A percentile compares a stretch with the other conserved stretches of the same genome.
These are phyloP conservation scores for Acropternis orthonyx DNA, from an alignment of 2,797 vertebrate genomes.

Conservation along the genomic window DNA sequence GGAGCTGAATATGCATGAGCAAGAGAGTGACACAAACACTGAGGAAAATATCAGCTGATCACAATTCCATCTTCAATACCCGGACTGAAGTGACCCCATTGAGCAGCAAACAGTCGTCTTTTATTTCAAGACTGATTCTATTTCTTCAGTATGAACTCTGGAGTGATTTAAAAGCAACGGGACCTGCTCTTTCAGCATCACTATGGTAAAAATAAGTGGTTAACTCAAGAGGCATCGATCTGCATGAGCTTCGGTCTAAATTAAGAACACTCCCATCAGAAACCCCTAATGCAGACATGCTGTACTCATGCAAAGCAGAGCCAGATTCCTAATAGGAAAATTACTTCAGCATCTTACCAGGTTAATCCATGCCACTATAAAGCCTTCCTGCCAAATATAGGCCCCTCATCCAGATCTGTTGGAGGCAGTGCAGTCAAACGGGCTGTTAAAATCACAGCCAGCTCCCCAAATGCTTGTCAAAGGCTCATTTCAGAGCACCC, in stretches of 20 bases:
- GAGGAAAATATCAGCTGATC: not conserved
- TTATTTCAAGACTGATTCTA: not conserved
- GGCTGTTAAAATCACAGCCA: slow-evolving; percentile 38
- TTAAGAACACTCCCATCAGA: slow-evolving; percentile 44
- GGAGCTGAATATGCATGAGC: not conserved
- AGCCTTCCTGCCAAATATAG: slow-evolving; percentile 12
- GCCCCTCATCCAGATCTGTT: not conserved
- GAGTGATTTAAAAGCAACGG: not conserved
- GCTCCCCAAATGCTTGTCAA: not conserved
- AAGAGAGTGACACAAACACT: not conserved
- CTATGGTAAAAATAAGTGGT: not conserved
- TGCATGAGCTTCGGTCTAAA: slow-evolving; percentile 26
- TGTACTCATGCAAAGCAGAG: not conserved
- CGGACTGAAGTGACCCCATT: not conserved
- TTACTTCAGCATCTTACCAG: slow-evolving; percentile 36
- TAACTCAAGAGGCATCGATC: slow-evolving; percentile 1
- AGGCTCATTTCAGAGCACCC: not conserved
- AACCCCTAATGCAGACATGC: slow-evolving; percentile 1
- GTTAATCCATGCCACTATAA: slow-evolving; percentile 32
- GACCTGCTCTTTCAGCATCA: not conserved
- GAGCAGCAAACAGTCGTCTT: not conserved
- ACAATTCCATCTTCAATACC: not conserved
- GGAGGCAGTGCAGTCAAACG: not conserved
- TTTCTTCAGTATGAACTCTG: not conserved
- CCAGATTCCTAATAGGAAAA: slow-evolving; percentile 44